Conservation (phyloP, 2,113 vertebrate genomes). For the human region GRCh38 chr9:136526501-136527000, state of each 20-base stretch:
- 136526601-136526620: not conserved
- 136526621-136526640: not conserved
- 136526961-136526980: not conserved
- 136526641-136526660: not conserved
- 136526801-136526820: constrained; percentile 86
- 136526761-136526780: constrained; percentile 70
- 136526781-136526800: constrained; percentile 83
- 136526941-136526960: constrained; percentile 79
- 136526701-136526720: constrained; percentile 36
- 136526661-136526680: accelerated
- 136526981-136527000: not conserved
- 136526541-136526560: too few relatives aligned
- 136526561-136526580: too few relatives aligned
- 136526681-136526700: not conserved
- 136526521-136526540: not conserved
- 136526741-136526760: constrained; percentile 74
- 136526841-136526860: constrained; percentile 92
- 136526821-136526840: constrained; percentile 92
- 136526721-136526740: constrained; percentile 76
- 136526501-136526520: not conserved
- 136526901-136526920: constrained; percentile 70
- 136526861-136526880: constrained; percentile 67
- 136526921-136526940: constrained; percentile 84
- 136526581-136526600: not conserved
- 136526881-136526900: constrained; percentile 76